Base-by-base conservation (phyloP, 2,888 invertebrate genomes). In the Sylvicola fuscatus region DNA sequence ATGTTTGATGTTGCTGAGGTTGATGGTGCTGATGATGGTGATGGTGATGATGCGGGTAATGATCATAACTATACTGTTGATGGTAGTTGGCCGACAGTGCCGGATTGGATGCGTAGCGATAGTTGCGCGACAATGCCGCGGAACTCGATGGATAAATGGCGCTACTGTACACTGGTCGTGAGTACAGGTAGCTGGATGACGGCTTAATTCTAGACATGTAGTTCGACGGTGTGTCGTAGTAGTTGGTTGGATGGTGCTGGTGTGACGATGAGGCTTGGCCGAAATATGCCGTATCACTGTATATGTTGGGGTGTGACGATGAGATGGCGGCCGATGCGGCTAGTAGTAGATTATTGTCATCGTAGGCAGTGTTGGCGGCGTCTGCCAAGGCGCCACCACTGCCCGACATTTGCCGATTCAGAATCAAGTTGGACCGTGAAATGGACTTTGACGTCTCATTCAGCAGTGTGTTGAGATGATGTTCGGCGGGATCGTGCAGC, bases 381-480 rank as follows among this genome's bases (percentile, higher is more conserved):
- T 21, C 21, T 4, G 21, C 21, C 5, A 21, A 8, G 4, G 21
- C 21, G 8, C 21, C 21, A 8, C 21, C 21, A 21, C 21, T 21
- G 16, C 38, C 34, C 21, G 21, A 21, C 21, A 21, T 21, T 21
- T 21, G 21, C 21, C 21, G 29, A 44, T 52, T 53, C 4, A 59
- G 49, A 36, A 59, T 59, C 43, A 59, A 58, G 29, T 57, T 52
- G 41, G 59, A 58, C 32, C 59, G 51, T 39, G 59, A 57, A 45
- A 59, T 59, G 38, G 58, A 59, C 46, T 57, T 58, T 44, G 56
- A 54, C 36, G 58, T 56, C 50, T 59, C 58, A 40, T 56, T 58
- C 42, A 59, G 42, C 43, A 59, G 47, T 29, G 54, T 49, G 17
- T 30, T 5, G 10, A 8, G 13, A 27, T 27, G n/a, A 28, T 27